Conservation (phyloP, 2,797 vertebrate species). For the Diplodus puntazzo region DNA sequence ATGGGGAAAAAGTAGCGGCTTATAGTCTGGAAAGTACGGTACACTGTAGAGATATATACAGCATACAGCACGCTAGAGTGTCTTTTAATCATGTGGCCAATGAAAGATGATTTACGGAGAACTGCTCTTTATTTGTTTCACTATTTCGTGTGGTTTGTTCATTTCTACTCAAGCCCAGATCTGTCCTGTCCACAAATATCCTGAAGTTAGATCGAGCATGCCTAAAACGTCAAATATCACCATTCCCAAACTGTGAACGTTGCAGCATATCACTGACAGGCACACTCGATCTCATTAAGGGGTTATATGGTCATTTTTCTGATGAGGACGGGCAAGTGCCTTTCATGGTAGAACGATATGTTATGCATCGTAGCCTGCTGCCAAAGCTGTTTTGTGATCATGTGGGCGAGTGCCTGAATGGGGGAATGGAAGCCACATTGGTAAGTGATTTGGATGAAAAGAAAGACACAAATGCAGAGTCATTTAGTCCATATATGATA, state of each 20-base stretch:
- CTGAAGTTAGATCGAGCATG: too few species aligned
- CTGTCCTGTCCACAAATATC: neutral
- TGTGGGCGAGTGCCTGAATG: neutral
- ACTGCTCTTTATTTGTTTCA: neutral
- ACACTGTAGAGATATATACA: slow-evolving; percentile 5
- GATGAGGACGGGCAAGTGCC: too few species aligned
- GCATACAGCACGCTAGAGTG: neutral
- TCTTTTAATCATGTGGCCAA: neutral
- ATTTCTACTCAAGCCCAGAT: neutral
- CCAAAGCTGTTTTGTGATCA: neutral
- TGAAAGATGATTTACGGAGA: neutral
- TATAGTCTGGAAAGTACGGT: too few species aligned
- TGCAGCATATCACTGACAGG: too few species aligned
- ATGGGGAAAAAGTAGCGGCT: too few species aligned
- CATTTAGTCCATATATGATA: neutral
- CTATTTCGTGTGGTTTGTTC: neutral
- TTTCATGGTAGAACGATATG: neutral
- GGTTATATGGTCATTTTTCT: too few species aligned
- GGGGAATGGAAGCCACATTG: neutral
- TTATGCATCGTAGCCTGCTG: neutral
- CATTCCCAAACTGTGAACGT: too few species aligned
- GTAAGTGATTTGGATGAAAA: slow-evolving; percentile 13
- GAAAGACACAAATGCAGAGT: neutral
- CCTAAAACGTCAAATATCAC: too few species aligned
- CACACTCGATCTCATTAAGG: too few species aligned